A percentile compares a stretch with the other conserved stretches of the same genome.
phyloP scores from a whole-genome alignment of 2,888 invertebrate genomes.

The Xestoiulus laeticollis region DNA sequence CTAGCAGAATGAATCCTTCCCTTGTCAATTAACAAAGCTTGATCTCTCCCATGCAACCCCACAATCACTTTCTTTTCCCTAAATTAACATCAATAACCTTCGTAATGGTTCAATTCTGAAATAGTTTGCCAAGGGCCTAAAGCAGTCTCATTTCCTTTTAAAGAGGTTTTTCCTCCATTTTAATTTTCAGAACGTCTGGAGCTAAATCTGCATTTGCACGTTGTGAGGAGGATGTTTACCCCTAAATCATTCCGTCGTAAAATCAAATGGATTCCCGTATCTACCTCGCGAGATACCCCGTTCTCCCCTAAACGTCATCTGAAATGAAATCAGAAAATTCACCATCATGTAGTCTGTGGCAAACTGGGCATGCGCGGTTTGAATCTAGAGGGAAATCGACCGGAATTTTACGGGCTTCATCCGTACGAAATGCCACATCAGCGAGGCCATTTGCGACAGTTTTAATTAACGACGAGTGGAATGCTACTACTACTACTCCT shows the following conservation, averaged over 20 bases:
- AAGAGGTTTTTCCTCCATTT: not conserved
- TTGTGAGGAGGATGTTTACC: not conserved
- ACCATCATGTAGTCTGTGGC: not conserved
- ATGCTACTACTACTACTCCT: not conserved
- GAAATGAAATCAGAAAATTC: conserved; percentile 26
- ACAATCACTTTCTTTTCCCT: not conserved
- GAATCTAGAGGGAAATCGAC: not conserved
- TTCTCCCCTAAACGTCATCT: not conserved
- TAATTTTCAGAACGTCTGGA: not conserved
- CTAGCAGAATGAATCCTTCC: not conserved
- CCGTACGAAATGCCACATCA: conserved; percentile 18
- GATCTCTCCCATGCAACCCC: not conserved
- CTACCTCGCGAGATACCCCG: not conserved
- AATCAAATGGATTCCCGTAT: not conserved
- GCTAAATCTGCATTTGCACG: not conserved
- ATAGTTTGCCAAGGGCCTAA: not conserved
- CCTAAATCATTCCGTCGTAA: not conserved
- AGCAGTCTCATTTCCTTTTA: not conserved
- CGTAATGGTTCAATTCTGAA: not conserved
- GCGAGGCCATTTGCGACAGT: conserved; percentile 13
- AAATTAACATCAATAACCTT: not conserved
- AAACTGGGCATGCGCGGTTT: not conserved
- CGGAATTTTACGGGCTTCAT: not conserved
- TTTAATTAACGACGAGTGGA: conserved; percentile 26
- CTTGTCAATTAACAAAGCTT: not conserved